Base-by-base conservation (phyloP, 2,888 invertebrate genomes). In the Crocallis elinguaria region DNA sequence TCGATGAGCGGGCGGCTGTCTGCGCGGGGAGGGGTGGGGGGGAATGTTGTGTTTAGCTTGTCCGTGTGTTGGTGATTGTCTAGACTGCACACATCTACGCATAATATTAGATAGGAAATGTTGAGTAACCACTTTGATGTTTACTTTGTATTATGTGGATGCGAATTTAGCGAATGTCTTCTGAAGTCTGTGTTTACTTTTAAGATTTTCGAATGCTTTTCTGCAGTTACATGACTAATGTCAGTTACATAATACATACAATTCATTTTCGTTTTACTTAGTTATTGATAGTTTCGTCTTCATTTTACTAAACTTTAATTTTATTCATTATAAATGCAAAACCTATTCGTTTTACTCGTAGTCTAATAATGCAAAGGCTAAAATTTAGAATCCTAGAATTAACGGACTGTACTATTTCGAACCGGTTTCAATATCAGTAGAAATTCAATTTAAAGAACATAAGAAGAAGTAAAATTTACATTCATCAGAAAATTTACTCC, bases 1-100 rank as follows among this genome's bases (percentile, higher is more conserved):
- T 66, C 66, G 66, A 64, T 64, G 54, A 35, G 44, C 23, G 23
- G 32, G 16, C 33, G 50, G n/a, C 45, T 52, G 41, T 41, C 42
- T 43, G 54, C 41, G 43, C 9, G 44, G 49, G 50, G 42, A 56
- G 30, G 48, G 48, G 53, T 45, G n/a, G n/a, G n/a, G n/a, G n/a
- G n/a, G n/a, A n/a, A n/a, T n/a, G n/a, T n/a, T 57, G 53, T 44
- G 43, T 44, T 48, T 49, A 46, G 45, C 12, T 29, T 11, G 12
- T 4, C 13, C 8, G 13, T 46, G 52, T 46, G 52, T 52, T 29
- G 27, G 52, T 46, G 52, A 30, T 36, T 41, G 52, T 52, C 52
- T 52, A 52, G 52, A 52, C 52, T n/a, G 25, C 52, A 46, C 52
- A 52, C 52, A 30, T 16, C 5, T 14, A 13, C 3, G 16, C 51